Base-by-base conservation (phyloP, 1,140 invertebrate species). In the Berghia stephanieae region DNA sequence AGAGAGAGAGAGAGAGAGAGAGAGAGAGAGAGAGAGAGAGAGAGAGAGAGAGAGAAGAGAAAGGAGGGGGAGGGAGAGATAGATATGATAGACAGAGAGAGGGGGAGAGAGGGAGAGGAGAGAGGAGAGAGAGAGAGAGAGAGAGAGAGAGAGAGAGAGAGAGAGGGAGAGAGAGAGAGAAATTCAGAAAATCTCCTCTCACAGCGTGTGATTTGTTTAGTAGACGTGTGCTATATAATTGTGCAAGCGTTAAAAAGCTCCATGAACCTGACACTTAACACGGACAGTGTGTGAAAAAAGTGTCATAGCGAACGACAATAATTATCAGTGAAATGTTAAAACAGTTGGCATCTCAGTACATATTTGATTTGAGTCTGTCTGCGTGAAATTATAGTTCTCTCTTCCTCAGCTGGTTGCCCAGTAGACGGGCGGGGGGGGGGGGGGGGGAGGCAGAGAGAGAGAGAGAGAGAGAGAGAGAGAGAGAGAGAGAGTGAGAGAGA, bases 401-500 rank as follows among this genome's bases (percentile, higher is more conserved):
- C n/a, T n/a, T n/a, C n/a, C n/a, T n/a, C n/a, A n/a, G n/a, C n/a
- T n/a, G n/a, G n/a, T n/a, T n/a, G n/a, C n/a, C n/a, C n/a, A n/a
- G n/a, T n/a, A n/a, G n/a, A n/a, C n/a, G n/a, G n/a, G n/a, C n/a
- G n/a, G n/a, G n/a, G n/a, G n/a, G n/a, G 36, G 27, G 42, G 27
- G 42, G 27, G 42, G 63, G 18, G 4, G 10, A 13, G 42, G 57
- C 24, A 34, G 34, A 34, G 34, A 34, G 34, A 34, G 34, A 34
- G 34, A 34, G 34, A 63, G 57, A 63, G 57, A 63, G 57, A 63
- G 57, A 63, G 57, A 63, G 57, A 63, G 57, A 63, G 57, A 63
- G 57, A 63, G 57, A 63, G 57, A 63, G 57, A 63, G 57, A 63
- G 57, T 27, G 57, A 63, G n/a, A n/a, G n/a, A n/a, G n/a, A n/a